Evolutionary conservation across 2,113 vertebrate genomes (phyloP).

Genomic region (Lamprologus sp.): DNA sequence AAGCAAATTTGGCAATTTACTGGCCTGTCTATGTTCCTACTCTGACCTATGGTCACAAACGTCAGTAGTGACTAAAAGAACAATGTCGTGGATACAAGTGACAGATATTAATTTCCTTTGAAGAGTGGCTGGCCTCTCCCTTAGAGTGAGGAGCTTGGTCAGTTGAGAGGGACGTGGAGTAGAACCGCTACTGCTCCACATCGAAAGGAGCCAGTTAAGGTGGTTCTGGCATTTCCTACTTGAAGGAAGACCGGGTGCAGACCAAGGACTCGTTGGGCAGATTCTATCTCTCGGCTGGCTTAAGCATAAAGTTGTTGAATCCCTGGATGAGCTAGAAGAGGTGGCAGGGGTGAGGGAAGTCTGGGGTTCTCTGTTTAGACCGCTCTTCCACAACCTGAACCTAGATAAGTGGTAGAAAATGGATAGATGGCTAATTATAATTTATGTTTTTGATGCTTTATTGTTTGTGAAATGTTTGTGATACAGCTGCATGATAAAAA

Average conservation of each 20-base stretch:
- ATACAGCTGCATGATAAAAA: background rate
- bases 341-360: background rate
- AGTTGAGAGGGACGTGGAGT: background rate
- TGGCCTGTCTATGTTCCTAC: background rate
- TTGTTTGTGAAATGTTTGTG: background rate
- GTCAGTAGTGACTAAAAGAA: background rate
- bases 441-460: background rate
- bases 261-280: background rate
- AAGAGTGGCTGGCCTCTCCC: background rate
- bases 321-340: background rate
- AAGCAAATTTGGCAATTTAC: background rate
- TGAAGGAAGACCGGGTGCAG: accelerated
- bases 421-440: background rate
- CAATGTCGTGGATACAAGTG: background rate
- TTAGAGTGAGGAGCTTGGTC: background rate
- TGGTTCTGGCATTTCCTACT: background rate
- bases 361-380: background rate
- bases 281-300: background rate
- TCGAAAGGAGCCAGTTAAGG: background rate
- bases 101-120: background rate
- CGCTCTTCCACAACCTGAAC: accelerated
- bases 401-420: background rate
- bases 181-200: background rate
- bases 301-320: background rate
- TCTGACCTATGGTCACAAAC: background rate